Conservation (phyloP, 2,888 invertebrate genomes). For the Anaspis maculata region DNA sequence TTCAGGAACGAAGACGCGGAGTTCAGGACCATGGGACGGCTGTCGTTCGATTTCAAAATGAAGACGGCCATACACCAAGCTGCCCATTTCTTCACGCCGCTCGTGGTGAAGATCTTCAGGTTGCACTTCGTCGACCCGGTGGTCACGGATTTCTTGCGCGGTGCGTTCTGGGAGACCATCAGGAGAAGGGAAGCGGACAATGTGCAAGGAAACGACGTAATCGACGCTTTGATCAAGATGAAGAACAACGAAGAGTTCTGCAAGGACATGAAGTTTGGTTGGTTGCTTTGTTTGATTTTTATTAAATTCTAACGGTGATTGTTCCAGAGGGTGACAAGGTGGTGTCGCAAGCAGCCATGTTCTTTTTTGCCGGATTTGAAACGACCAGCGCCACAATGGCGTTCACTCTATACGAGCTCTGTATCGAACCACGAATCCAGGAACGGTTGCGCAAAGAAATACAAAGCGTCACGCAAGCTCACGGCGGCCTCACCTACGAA, state of each 20-base stretch:
- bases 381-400: too few species aligned
- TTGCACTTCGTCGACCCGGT: constrained; percentile 25
- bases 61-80: constrained; percentile 22
- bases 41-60: constrained; percentile 30
- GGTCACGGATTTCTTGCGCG: constrained; percentile 25
- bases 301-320: neutral
- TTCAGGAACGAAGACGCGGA: constrained; percentile 35
- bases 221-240: constrained; percentile 50
- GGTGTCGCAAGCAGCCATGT: too few species aligned
- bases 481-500: neutral
- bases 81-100: constrained; percentile 25
- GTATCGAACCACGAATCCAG: neutral
- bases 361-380: too few species aligned
- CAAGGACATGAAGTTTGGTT: too few species aligned
- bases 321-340: neutral
- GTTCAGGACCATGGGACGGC: constrained; percentile 34
- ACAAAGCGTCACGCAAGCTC: neutral
- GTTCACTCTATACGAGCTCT: neutral
- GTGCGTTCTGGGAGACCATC: constrained; percentile 28
- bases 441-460: neutral
- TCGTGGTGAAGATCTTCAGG: constrained; percentile 22
- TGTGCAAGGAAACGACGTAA: constrained; percentile 45
- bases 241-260: constrained; percentile 28
- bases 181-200: constrained; percentile 14
- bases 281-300: neutral